Conservation (phyloP, 2,797 vertebrate genomes). For the Hoplostethus atlanticus region DNA sequence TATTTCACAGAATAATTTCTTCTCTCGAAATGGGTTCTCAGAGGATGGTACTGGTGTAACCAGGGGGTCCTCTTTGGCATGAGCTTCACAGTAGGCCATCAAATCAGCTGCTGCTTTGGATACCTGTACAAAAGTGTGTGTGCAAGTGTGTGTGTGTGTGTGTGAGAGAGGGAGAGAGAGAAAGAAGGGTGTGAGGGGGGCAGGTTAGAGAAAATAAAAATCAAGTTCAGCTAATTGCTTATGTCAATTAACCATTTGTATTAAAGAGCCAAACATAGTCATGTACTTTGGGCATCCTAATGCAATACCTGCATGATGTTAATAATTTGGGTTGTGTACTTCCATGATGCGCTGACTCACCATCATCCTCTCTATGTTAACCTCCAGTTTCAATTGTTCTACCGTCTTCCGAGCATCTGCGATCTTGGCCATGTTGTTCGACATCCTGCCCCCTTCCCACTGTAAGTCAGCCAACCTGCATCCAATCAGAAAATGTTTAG, state of each 20-base stretch:
- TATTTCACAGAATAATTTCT: constrained; percentile 86
- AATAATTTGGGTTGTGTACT: background rate
- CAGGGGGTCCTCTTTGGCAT: constrained; percentile 91
- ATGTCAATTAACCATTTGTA: background rate
- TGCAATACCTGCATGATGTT: background rate
- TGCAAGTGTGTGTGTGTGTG: background rate
- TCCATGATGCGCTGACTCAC: constrained; percentile 72
- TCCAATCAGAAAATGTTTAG: constrained; percentile 15
- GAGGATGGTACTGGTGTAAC: constrained; percentile 79
- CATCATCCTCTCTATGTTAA: constrained; percentile 95
- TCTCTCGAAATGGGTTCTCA: constrained; percentile 87
- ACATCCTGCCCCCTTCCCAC: constrained; percentile 80
- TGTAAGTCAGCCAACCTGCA: constrained; percentile 43
- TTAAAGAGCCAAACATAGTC: background rate
- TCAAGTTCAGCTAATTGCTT: background rate
- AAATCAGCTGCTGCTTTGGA: constrained; percentile 92
- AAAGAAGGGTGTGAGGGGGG: no score
- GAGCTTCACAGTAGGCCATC: constrained; percentile 89
- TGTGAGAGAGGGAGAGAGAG: no score
- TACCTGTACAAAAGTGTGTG: constrained; percentile 78
- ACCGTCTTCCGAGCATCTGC: constrained; percentile 92
- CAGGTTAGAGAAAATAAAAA: background rate
- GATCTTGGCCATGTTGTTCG: constrained; percentile 95
- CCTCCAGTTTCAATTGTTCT: constrained; percentile 93
- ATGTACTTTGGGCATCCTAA: background rate